These are phyloP conservation scores for Pachycephala philippinensis DNA, from an alignment of 2,113 vertebrate genomes.

Conservation along the genomic window DNA sequence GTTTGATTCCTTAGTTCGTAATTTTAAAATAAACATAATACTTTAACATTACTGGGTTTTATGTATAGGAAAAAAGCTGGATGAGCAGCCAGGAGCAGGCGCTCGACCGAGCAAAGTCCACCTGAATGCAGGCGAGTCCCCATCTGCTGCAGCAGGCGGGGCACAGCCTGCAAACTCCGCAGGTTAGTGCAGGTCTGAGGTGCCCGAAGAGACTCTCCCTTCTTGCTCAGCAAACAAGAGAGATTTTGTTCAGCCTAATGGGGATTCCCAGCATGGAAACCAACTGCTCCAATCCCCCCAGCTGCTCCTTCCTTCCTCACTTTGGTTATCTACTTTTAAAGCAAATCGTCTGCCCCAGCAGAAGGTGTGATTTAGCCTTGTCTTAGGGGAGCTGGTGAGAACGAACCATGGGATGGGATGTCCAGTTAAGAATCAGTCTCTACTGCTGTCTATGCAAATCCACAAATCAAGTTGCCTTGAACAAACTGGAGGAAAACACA, in stretches of 20 bases:
- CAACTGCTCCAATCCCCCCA: background rate
- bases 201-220: rapidly evolving
- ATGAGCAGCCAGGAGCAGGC: background rate
- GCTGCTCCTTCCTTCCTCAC: background rate
- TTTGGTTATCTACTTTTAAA: background rate
- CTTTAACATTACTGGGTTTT: background rate
- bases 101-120: rapidly evolving
- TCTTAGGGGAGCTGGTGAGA: background rate
- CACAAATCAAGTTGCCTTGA: background rate
- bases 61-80: background rate
- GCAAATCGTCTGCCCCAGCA: background rate
- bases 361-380: background rate
- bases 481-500: background rate
- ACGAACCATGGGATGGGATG: background rate
- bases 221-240: background rate
- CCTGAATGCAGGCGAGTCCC: background rate
- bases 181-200: background rate
- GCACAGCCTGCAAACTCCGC: rapidly evolving
- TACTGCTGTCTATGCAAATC: background rate
- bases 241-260: rapidly evolving
- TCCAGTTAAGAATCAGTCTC: background rate
- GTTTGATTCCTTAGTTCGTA: background rate
- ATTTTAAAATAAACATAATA: background rate
- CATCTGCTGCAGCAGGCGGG: rapidly evolving
- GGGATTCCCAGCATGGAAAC: background rate